Evolutionary conservation across 1,140 invertebrate genomes (phyloP), one percentile per base, ranked within the genome.

Genomic region (Papilio glaucus): DNA sequence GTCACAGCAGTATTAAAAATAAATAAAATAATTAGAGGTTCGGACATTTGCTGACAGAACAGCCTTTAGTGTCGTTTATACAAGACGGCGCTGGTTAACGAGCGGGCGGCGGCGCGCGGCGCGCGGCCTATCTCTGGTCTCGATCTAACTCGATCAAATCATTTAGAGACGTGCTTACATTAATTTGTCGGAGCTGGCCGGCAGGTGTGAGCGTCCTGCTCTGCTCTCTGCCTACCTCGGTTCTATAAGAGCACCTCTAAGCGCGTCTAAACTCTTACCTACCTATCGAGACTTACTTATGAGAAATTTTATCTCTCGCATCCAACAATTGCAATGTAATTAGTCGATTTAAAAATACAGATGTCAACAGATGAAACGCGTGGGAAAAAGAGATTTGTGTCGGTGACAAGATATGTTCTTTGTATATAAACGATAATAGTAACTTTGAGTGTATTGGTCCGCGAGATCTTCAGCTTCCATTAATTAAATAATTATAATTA

Each of bases 21-120:
- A 21, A 57, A 57, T 57, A 57, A 57, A 57, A 57, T 57, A 57
- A 24, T 57, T 10, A 24, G 49, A 57, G 49, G 49, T 8, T 57
- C 21, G 21, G 21, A 24, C 49, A 57, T 24, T 57, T 26, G 49
- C 49, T 57, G 12, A 57, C 49, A 57, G 24, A 57, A 49, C 18
- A 57, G 49, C 24, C 18, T 57, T 21, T 8, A 24, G 49, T 24
- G 21, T 57, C 49, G 49, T 24, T 18, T 57, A 57, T 24, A 57
- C 49, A 57, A 21, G 21, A 13, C 39, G 39, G 10, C 13, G 12
- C 13, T n/a, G n/a, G n/a, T n/a, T n/a, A 12, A 41, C 39, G 4
- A 1, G 10, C 39, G 13, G 8, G 8, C 49, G 49, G 8, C 15
- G 49, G 18, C 49, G 18, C 18, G 18, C 21, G 9, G 49, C 10